Evolutionary conservation across 2,888 invertebrate species (phyloP).

Genomic region (Nomada flava): DNA sequence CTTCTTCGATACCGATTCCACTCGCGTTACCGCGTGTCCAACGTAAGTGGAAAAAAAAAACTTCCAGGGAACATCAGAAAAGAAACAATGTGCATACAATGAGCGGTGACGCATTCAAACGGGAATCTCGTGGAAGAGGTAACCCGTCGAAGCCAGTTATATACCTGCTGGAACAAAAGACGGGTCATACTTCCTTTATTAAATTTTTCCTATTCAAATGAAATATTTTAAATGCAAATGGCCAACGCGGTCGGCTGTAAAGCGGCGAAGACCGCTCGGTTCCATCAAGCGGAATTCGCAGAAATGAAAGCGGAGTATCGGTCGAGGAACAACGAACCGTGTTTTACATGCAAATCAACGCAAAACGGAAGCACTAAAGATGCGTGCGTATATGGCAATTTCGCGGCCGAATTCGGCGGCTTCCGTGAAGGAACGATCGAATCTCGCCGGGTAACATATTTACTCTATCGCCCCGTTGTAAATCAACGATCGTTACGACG

Average conservation of each 20-base stretch:
- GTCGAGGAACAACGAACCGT: background rate
- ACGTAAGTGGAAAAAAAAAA: background rate
- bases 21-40: conserved; percentile 20
- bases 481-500: conserved; percentile 71
- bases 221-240: conserved; percentile 22
- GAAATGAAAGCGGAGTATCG: background rate
- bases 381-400: conserved; percentile 6
- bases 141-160: background rate
- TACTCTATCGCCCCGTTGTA: conserved; percentile 55
- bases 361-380: conserved; percentile 36
- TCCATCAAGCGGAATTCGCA: background rate
- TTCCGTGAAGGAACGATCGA: conserved; percentile 22
- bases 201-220: conserved; percentile 35
- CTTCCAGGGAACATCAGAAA: conserved; percentile 9
- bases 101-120: background rate
- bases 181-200: background rate
- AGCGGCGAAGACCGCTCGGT: background rate
- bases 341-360: conserved; percentile 20
- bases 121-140: background rate
- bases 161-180: background rate
- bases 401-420: conserved; percentile 24
- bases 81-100: background rate
- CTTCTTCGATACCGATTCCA: conserved; percentile 38
- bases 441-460: conserved; percentile 18
- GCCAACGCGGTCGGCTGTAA: background rate